These are phyloP conservation scores for Python bivittatus DNA, from an alignment of 2,113 vertebrate genomes.

Conservation along the genomic window DNA sequence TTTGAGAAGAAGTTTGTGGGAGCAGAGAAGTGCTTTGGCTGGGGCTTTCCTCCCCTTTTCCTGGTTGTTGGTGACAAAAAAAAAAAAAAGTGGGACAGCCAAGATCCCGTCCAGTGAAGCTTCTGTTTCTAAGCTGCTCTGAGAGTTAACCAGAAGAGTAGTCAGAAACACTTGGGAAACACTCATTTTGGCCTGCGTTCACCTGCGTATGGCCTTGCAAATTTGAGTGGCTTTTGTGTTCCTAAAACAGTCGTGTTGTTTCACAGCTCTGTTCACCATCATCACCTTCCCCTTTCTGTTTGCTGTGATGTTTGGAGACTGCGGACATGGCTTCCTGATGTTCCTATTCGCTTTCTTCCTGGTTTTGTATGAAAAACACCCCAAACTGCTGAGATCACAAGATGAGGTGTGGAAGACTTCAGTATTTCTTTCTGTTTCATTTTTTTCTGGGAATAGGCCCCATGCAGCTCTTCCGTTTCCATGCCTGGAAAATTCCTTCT, in stretches of 20 bases:
- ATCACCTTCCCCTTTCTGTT: constrained; percentile 97
- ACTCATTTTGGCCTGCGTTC: not conserved
- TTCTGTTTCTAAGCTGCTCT: not conserved
- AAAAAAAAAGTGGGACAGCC: no score
- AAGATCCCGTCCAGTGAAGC: not conserved
- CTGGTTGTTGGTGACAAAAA: not conserved
- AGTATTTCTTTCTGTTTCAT: not conserved
- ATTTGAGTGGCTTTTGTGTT: not conserved
- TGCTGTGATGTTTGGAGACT: constrained; percentile 96
- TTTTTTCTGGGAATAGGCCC: not conserved
- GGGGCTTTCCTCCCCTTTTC: not conserved
- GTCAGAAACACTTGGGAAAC: not conserved
- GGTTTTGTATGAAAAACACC: constrained; percentile 89
- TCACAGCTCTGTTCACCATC: constrained; percentile 90
- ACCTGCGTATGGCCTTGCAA: not conserved
- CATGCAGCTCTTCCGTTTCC: no score
- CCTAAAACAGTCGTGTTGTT: not conserved
- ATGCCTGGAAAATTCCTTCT: no score
- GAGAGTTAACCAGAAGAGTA: not conserved
- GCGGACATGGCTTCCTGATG: constrained; percentile 93
- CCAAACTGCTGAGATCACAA: constrained; percentile 82
- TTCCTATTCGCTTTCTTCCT: constrained; percentile 87
- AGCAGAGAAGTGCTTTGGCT: not conserved
- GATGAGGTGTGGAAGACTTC: constrained; percentile 80
- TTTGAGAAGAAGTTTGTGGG: not conserved